Evolutionary conservation across 2,797 vertebrate species (phyloP).

Genomic region (Alauda arvensis): DNA sequence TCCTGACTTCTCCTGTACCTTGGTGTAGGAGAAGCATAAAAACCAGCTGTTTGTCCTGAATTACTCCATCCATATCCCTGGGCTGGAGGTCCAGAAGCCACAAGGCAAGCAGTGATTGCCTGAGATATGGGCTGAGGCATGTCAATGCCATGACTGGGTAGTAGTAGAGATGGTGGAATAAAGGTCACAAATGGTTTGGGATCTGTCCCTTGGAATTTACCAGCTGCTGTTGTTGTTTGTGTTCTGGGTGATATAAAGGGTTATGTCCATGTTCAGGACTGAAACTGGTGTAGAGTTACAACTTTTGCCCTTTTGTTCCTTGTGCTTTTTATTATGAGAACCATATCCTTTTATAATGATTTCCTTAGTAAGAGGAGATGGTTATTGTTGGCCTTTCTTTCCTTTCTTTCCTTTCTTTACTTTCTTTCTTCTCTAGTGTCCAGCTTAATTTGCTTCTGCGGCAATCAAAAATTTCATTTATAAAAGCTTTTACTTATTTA

Average conservation of each 20-base stretch:
- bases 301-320: background rate
- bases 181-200: background rate
- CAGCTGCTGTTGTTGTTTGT: background rate
- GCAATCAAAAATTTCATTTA: background rate
- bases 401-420: accelerated
- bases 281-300: background rate
- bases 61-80: background rate
- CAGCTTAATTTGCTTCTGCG: background rate
- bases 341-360: background rate
- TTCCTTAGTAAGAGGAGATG: background rate
- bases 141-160: background rate
- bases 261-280: background rate
- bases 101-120: background rate
- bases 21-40: background rate
- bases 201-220: background rate
- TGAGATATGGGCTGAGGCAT: background rate
- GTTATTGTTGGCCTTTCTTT: background rate
- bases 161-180: background rate
- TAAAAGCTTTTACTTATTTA: background rate
- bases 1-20: background rate
- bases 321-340: background rate
- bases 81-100: background rate
- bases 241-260: background rate
- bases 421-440: background rate
- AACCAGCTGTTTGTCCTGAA: background rate